These are phyloP conservation scores for Beris chalybata DNA, from an alignment of 2,888 invertebrate genomes.

Conservation along the genomic window DNA sequence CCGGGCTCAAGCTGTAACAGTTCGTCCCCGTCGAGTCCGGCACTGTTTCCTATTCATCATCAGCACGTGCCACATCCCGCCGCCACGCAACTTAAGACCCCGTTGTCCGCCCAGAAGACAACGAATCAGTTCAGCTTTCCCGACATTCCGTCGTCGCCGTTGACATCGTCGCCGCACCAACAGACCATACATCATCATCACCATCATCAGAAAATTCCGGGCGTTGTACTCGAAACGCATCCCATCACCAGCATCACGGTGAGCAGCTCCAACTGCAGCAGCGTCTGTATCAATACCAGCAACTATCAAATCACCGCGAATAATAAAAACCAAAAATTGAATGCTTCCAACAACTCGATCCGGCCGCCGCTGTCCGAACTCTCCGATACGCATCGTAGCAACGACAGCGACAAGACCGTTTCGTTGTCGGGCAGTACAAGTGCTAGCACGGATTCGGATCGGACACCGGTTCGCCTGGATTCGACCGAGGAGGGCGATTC, in stretches of 20 bases:
- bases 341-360: conserved; percentile 35
- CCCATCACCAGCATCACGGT: conserved; percentile 42
- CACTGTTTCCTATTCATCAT: conserved; percentile 61
- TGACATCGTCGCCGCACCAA: conserved; percentile 26
- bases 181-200: conserved; percentile 27
- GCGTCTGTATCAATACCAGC: conserved; percentile 46
- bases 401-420: conserved; percentile 71
- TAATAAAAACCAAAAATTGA: conserved; percentile 40
- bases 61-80: conserved; percentile 49
- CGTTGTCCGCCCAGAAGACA: conserved; percentile 51
- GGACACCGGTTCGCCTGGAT: conserved; percentile 76
- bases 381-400: conserved; percentile 61
- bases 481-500: conserved; percentile 77
- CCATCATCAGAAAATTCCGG: conserved; percentile 23
- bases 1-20: conserved; percentile 96
- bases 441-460: conserved; percentile 81
- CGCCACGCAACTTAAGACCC: conserved; percentile 43
- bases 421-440: conserved; percentile 68
- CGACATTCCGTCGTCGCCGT: conserved; percentile 52
- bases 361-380: conserved; percentile 51
- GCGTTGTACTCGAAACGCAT: conserved; percentile 59
- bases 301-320: conserved; percentile 22
- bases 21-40: conserved; percentile 94
- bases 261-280: conserved; percentile 34
- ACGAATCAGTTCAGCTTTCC: conserved; percentile 56